Evolutionary conservation across 1,140 invertebrate genomes (phyloP), one percentile per base, ranked within the genome.

Genomic region (Drosophila elegans): DNA sequence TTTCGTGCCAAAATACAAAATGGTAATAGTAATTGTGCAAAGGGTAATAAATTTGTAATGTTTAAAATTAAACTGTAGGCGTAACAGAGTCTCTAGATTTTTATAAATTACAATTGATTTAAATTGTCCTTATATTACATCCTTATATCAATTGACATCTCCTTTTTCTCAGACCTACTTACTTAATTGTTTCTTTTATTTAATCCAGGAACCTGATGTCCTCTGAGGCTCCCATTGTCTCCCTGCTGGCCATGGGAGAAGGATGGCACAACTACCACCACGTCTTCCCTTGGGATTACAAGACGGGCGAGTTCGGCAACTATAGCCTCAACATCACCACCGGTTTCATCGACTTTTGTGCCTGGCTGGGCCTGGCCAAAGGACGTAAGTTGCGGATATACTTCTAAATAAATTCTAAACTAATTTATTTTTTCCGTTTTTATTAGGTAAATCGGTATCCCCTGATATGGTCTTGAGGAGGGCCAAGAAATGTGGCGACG

Each of bases 251-350:
- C 0, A 86, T 96, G 10, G 96, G 97, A 0, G 96, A 97, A 93
- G 97, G 97, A 25, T 98, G 97, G 95, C 98, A 98, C 92, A 99
- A 98, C 93, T 99, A 97, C 93, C 98, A 99, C 91, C 98, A 99
- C 90, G 97, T 97, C 1, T 95, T 95, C 61, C 91, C 91, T 13
- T 92, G 91, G 94, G 98, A 99, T 91, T 98, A 98, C 91, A 95
- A 96, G 78, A 97, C 97, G 0, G 96, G 96, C 2, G 98, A 99
- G 80, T 93, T 97, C 2, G 96, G 96, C 1, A 93, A 94, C 45
- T 95, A 94, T 55, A 92, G 91, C 7, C 93, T 95, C 44, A 97
- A 97, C 78, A 79, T 95, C 1, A 96, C 95, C 0, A 96, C 96
- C 0, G 94, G 80, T 0, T 96, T 97, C 69, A 96, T 97, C 45